These are phyloP conservation scores for Caretta caretta DNA, from an alignment of 2,113 vertebrate genomes.

Conservation along the genomic window DNA sequence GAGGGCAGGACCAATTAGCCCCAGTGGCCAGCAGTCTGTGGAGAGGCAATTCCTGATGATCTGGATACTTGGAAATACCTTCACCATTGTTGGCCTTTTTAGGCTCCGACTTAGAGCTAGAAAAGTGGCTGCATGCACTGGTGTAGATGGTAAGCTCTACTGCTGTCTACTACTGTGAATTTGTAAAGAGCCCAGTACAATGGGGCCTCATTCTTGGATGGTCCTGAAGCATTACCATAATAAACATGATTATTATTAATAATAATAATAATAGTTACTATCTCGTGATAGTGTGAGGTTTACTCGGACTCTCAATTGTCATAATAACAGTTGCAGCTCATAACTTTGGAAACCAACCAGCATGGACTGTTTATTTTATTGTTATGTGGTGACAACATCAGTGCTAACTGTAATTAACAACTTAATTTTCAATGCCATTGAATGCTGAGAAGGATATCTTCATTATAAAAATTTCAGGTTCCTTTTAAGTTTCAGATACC, in stretches of 20 bases:
- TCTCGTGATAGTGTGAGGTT: neutral
- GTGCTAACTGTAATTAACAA: neutral
- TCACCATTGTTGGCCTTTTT: neutral
- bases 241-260: neutral
- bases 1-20: neutral
- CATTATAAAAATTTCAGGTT: neutral
- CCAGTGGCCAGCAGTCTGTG: too few relatives aligned
- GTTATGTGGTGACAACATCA: neutral
- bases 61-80: neutral
- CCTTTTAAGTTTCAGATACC: neutral
- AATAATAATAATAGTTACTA: accelerated
- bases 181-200: too few relatives aligned
- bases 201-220: too few relatives aligned
- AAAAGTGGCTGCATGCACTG: neutral
- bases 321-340: neutral
- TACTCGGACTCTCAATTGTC: neutral
- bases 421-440: neutral
- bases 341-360: neutral
- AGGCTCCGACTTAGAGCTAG: neutral
- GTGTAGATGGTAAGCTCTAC: too few relatives aligned
- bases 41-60: neutral
- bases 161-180: too few relatives aligned
- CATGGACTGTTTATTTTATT: neutral
- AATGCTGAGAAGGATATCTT: neutral
- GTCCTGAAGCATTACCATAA: neutral